Evolutionary conservation across 1,140 invertebrate species (phyloP), one percentile per base, ranked within the genome.

Genomic region (Stegodyphus dumicola): DNA sequence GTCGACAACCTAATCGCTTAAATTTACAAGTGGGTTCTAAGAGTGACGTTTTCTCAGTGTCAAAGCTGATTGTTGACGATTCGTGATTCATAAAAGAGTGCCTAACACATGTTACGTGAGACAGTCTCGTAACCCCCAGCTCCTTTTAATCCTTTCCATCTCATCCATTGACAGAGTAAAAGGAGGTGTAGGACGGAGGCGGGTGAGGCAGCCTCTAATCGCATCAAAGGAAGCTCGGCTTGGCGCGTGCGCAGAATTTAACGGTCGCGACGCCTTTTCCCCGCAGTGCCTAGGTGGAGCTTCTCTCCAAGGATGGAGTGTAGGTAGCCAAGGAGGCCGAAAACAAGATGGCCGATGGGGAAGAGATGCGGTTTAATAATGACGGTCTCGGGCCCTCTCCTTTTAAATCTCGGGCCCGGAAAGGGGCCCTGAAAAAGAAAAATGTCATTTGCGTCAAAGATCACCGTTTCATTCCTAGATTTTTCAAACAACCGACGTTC

Each of bases 401-500:
- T 9, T 78, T 74, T 60, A 77, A 76, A 56, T 86, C 77, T 13
- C 48, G 88, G 71, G 87, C 70, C 87, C 93, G 98, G 69, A 97
- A 98, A 91, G 98, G 98, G 89, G 99, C 98, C 73, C 93, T 99
- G 67, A 98, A 99, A 91, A 99, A 99, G 94, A 99, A 99, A 92
- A 99, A 99, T 93, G 95, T 99, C 89, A 98, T 97, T 92, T 95
- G 98, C 91, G 95, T 98, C 88, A 98, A 98, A 91, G 96, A 98
- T 92, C 99, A 99, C 93, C 98, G 97, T 92, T 99, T 99, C 91
- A 98, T 99, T 90, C 97, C 98, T 66, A 93, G 98, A 79, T 99
- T 99, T 93, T 99, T 99, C 93, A 99, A 99, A 92, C 98, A 99
- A 92, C 98, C 98, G 13, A 99, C 99, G 17, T 99, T 99, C 92